Evolutionary conservation across 2,888 invertebrate genomes (phyloP).

Genomic region (Drepanosiphum platanoidis): DNA sequence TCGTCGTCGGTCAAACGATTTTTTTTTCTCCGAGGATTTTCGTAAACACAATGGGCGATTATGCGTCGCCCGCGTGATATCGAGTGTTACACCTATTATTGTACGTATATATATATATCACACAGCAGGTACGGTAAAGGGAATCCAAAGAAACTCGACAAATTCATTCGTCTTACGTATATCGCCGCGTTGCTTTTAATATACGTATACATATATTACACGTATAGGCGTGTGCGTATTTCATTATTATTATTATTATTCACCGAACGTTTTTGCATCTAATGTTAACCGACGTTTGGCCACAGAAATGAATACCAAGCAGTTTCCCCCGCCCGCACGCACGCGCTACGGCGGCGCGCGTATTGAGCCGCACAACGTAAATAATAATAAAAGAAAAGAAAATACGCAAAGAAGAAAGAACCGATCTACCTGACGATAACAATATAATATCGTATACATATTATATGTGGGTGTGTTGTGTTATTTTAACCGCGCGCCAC

Average conservation of each 20-base stretch:
- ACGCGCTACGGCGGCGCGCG: neutral
- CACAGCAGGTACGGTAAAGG: too few species aligned
- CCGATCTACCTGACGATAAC: slow-evolving; percentile 6
- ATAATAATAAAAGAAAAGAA: neutral
- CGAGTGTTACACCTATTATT: too few species aligned
- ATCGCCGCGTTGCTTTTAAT: neutral
- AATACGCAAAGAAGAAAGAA: neutral
- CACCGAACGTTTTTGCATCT: slow-evolving; percentile 16
- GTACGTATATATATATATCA: too few species aligned
- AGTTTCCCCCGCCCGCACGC: neutral
- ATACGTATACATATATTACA: too few species aligned
- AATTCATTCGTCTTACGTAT: neutral
- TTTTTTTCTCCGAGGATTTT: too few species aligned
- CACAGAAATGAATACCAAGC: slow-evolving; percentile 11
- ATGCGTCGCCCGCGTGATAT: too few species aligned
- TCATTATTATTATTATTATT: slow-evolving; percentile 15
- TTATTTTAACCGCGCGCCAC: slow-evolving; percentile 16
- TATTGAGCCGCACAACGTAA: neutral
- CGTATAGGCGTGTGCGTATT: neutral
- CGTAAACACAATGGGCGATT: too few species aligned
- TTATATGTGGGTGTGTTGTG: neutral
- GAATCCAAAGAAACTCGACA: neutral
- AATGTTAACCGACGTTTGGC: slow-evolving; percentile 25
- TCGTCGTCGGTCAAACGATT: too few species aligned
- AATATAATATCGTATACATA: neutral